Evolutionary conservation across 2,113 vertebrate species (phyloP).

Genomic region (Peromyscus californicus): DNA sequence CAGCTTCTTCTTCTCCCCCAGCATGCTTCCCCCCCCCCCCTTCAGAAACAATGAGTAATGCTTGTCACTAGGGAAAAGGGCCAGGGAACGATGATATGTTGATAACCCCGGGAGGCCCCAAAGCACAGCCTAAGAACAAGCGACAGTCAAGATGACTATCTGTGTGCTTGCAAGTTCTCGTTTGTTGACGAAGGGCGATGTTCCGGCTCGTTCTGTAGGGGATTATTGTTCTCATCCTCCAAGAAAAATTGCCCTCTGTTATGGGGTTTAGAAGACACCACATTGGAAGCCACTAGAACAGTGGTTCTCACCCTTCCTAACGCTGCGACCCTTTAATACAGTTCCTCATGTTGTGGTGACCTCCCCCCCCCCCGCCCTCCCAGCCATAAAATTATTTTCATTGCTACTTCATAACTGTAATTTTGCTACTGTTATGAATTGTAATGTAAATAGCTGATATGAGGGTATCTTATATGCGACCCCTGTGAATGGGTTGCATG

Average conservation of each 20-base stretch:
- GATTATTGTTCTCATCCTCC: not conserved
- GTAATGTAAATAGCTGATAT: too few species aligned
- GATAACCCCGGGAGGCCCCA: not conserved
- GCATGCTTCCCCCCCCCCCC: not conserved
- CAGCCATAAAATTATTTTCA: not conserved
- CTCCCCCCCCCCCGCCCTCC: not conserved
- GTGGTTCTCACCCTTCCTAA: not conserved
- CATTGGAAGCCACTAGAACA: not conserved
- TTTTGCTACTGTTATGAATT: not conserved
- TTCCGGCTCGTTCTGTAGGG: not conserved
- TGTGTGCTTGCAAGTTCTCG: not conserved
- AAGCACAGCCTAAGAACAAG: not conserved
- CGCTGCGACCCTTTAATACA: not conserved
- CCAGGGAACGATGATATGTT: not conserved
- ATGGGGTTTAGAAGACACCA: not conserved
- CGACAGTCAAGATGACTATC: conserved; percentile 11
- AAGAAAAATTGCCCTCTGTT: not conserved
- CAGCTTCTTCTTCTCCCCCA: not conserved
- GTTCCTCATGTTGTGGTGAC: not conserved
- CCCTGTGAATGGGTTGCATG: not conserved
- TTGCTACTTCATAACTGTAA: not conserved
- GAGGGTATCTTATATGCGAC: not conserved
- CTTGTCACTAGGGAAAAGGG: conserved; percentile 20
- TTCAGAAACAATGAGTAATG: not conserved
- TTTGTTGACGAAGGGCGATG: not conserved